Evolutionary conservation across 1,140 invertebrate species (phyloP), one percentile per base, ranked within the genome.

Genomic region (Oncopodura yosiiana): DNA sequence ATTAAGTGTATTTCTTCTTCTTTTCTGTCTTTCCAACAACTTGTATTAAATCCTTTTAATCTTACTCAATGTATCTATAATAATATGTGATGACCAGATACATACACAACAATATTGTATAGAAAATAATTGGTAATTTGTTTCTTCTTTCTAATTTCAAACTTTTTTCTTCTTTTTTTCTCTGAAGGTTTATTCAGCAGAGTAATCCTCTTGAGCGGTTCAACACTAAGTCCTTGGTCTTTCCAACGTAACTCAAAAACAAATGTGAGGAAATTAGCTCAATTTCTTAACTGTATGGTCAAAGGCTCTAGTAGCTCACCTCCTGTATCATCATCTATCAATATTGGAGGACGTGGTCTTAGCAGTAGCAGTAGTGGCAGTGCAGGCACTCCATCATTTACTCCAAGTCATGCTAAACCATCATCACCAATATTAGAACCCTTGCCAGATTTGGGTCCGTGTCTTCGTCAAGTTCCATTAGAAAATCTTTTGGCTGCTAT

Each of bases 141-240:
- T 8, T 8, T 14, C 6, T 14, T 44, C 23, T 21, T 44, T 44
- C 4, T 44, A 12, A 41, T 16, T 41, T 41, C 8, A 41, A 41
- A 6, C 19, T 21, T 41, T 41, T 6, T 41, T 41, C 16, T 12
- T 41, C 38, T 43, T 42, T 56, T 26, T 48, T 34, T 18, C 64
- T 55, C 75, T 81, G 69, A 77, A 86, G 86, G 87, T 71, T 76
- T 96, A 58, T 82, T 97, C 67, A 83, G 91, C 68, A 82, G 91
- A 57, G 87, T 90, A 21, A 83, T 96, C 62, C 76, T 97, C 44
- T 79, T 95, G 68, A 93, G 89, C 65, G 94, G 94, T 12, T 94
- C 93, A n/a, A 89, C 89, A 12, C 74, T 96, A 53, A 90, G 87
- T 66, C 88, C 87, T 14, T 97, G 88, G 93, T 92, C 92, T 38